These are phyloP conservation scores for Cyprinodon tularosa DNA, from an alignment of 2,113 vertebrate species.

Conservation along the genomic window DNA sequence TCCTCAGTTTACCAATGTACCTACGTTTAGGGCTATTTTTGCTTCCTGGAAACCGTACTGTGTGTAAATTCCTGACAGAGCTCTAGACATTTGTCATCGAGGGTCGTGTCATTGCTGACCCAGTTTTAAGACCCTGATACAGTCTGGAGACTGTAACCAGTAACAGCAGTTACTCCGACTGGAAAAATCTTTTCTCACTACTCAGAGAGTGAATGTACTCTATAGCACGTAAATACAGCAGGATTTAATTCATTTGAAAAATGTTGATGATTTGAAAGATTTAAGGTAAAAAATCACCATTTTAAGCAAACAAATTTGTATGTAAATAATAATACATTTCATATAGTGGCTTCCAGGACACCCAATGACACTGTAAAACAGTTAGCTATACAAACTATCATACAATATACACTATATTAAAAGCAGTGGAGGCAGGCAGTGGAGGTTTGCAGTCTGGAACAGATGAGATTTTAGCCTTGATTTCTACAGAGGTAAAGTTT, in stretches of 20 bases:
- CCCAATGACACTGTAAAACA: no score
- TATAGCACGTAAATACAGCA: neutral
- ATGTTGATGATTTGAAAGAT: neutral
- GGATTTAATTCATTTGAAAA: neutral
- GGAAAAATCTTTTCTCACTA: neutral
- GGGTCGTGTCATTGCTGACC: slow-evolving; percentile 22
- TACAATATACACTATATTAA: no score
- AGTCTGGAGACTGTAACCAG: neutral
- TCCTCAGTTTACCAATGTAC: neutral
- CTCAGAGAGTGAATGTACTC: neutral
- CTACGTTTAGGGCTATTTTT: neutral
- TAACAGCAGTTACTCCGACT: neutral
- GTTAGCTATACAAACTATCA: no score
- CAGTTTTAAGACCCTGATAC: slow-evolving; percentile 28
- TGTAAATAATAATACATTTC: no score
- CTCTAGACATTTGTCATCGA: slow-evolving; percentile 8
- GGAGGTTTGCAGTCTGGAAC: no score
- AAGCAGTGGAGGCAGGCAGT: no score
- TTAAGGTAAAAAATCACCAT: no score
- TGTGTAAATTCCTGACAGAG: slow-evolving; percentile 3
- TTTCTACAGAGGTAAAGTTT: no score
- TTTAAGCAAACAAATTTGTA: no score
- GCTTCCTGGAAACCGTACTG: slow-evolving; percentile 21
- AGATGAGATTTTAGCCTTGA: no score
- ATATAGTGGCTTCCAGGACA: no score